Conservation (phyloP, 2,113 vertebrate species). For the Hippocampus zosterae region DNA sequence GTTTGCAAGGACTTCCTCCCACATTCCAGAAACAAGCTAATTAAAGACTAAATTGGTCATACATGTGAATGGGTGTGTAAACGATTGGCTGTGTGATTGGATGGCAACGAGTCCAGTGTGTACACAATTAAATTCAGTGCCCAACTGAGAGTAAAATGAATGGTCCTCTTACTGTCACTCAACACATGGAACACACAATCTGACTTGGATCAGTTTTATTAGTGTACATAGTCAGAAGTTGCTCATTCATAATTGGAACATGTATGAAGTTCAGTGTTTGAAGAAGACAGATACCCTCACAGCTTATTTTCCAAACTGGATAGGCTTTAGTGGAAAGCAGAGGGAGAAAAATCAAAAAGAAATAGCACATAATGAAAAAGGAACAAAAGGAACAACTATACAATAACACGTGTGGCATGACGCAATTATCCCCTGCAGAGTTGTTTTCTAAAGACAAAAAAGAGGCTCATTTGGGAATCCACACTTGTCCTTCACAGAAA, state of each 20-base stretch:
- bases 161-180: too few relatives aligned
- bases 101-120: too few relatives aligned
- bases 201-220: conserved; percentile 85
- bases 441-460: conserved; percentile 16
- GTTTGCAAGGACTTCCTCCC: too few relatives aligned
- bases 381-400: conserved; percentile 58
- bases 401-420: conserved; percentile 62
- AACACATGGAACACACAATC: conserved; percentile 16
- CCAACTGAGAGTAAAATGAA: too few relatives aligned
- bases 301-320: conserved; percentile 76
- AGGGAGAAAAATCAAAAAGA: conserved; percentile 15
- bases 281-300: conserved; percentile 80
- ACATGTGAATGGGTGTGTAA: too few relatives aligned
- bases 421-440: conserved; percentile 60
- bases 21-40: too few relatives aligned
- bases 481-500: conserved; percentile 63
- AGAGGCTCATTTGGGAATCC: conserved; percentile 36
- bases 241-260: conserved; percentile 83
- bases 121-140: too few relatives aligned
- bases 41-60: too few relatives aligned
- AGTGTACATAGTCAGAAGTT: conserved; percentile 85
- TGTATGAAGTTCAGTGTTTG: conserved; percentile 72
- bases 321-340: conserved; percentile 60
- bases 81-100: too few relatives aligned
- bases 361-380: conserved; percentile 49